A percentile compares a stretch with the other conserved stretches of the same genome.
These are phyloP conservation scores for Falco rusticolus DNA, from an alignment of 2,797 vertebrate genomes.

Conservation along the genomic window DNA sequence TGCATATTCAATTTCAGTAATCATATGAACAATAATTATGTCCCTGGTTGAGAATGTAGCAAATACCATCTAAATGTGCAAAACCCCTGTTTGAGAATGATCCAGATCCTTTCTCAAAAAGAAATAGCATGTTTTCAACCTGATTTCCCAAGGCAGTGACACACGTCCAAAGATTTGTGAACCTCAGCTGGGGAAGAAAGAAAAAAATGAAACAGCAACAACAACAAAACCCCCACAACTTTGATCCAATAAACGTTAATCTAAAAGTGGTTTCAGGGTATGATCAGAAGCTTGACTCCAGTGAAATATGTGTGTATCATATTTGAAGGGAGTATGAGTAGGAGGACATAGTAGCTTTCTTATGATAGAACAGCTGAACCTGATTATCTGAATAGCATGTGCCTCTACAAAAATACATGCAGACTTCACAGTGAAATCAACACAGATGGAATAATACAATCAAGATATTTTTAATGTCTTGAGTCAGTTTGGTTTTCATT, in stretches of 20 bases:
- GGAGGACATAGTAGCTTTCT: neutral
- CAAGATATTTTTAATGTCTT: conserved; percentile 1
- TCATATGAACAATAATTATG: neutral
- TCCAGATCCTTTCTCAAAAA: neutral
- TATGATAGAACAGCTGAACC: neutral
- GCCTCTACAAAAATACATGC: neutral
- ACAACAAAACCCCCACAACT: neutral
- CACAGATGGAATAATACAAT: neutral
- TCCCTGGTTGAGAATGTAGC: neutral
- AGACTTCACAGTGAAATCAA: neutral
- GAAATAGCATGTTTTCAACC: neutral
- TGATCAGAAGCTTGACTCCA: neutral
- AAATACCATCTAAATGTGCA: neutral
- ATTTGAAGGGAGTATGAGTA: neutral
- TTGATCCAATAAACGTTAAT: neutral
- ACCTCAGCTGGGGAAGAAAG: neutral
- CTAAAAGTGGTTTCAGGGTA: neutral
- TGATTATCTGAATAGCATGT: neutral
- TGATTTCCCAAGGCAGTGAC: neutral
- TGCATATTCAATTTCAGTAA: neutral
- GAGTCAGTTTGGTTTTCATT: neutral
- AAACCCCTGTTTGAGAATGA: neutral
- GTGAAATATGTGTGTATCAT: neutral
- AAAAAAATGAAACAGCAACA: neutral
- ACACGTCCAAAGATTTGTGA: neutral